These are phyloP conservation scores for Cetonia aurata DNA, from an alignment of 2,888 invertebrate species.

Conservation along the genomic window DNA sequence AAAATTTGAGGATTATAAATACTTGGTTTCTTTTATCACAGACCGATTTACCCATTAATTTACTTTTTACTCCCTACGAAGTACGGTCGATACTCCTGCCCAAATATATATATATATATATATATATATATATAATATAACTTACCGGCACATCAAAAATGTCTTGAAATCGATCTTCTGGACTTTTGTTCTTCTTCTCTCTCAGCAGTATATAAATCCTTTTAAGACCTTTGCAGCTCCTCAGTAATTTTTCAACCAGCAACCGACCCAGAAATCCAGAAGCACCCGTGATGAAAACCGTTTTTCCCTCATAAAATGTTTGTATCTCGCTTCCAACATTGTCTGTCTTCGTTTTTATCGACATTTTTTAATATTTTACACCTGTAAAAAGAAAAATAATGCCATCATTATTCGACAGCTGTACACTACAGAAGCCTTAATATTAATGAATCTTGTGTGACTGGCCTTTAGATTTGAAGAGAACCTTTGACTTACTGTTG, in stretches of 20 bases:
- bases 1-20: too few species aligned
- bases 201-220: conserved; percentile 59
- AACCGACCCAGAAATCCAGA: conserved; percentile 69
- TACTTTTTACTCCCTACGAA: too few species aligned
- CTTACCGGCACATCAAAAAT: conserved; percentile 64
- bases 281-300: conserved; percentile 80
- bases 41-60: too few species aligned
- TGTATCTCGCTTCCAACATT: conserved; percentile 60
- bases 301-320: conserved; percentile 70
- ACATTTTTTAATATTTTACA: conserved; percentile 1
- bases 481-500: too few species aligned
- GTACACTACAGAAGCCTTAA: too few species aligned
- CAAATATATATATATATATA: too few species aligned
- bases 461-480: too few species aligned
- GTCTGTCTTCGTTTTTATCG: not conserved
- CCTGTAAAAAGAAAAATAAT: conserved; percentile 4
- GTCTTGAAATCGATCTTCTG: conserved; percentile 65
- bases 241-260: conserved; percentile 61
- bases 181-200: conserved; percentile 60
- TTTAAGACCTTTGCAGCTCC: conserved; percentile 60
- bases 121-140: too few species aligned
- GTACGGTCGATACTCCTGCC: too few species aligned
- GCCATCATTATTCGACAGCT: too few species aligned
- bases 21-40: too few species aligned
- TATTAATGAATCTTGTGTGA: too few species aligned